These are phyloP conservation scores for Scaptomyza caliginosa DNA, from an alignment of 2,888 invertebrate species.

Conservation along the genomic window DNA sequence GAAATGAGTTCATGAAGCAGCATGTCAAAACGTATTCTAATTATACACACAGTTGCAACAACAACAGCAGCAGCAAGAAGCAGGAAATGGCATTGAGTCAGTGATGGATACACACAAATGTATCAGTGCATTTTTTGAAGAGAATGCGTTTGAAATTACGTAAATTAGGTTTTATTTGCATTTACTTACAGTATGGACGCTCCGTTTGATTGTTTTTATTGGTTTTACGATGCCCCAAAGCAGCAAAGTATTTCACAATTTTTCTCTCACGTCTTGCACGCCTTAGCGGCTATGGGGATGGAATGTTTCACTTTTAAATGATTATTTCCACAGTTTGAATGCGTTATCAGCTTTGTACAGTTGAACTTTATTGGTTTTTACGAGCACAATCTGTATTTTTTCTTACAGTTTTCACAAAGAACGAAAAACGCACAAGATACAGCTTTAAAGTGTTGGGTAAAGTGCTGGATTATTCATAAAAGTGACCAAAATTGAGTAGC, in stretches of 20 bases:
- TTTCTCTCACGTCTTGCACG: neutral
- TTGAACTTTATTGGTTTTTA: neutral
- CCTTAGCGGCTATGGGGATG: neutral
- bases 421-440: conserved; percentile 32
- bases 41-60: conserved; percentile 37
- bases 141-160: neutral
- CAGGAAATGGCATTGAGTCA: conserved; percentile 11
- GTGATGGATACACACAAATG: conserved; percentile 24
- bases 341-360: neutral
- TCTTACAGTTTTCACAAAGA: conserved; percentile 33
- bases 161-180: neutral
- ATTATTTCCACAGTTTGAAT: conserved; percentile 19
- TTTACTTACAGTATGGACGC: conserved; percentile 32
- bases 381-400: conserved; percentile 17
- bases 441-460: conserved; percentile 21
- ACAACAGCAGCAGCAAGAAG: conserved; percentile 4
- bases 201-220: conserved; percentile 2
- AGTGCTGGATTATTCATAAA: neutral
- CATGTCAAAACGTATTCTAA: conserved; percentile 34
- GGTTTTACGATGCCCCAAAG: neutral
- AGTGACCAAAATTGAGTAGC: neutral
- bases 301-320: neutral
- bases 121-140: neutral
- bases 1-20: conserved; percentile 44
- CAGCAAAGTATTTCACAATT: conserved; percentile 18